A percentile compares a stretch with the other conserved stretches of the same genome.
These are phyloP conservation scores for Tipula helvola DNA, from an alignment of 2,888 invertebrate genomes.

Conservation along the genomic window DNA sequence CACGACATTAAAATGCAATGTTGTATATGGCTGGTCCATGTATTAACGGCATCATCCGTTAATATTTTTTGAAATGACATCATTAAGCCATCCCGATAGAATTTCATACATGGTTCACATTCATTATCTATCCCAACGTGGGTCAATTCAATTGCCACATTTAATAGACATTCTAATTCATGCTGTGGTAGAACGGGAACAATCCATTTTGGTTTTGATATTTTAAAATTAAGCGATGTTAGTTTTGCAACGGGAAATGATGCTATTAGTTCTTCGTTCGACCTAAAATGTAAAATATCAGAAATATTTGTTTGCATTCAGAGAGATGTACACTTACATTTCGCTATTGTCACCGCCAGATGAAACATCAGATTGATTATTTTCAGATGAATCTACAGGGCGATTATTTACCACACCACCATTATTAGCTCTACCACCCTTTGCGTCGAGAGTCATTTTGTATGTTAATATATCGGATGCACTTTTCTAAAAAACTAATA, in stretches of 20 bases:
- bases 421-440: constrained; percentile 23
- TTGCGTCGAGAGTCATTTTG: constrained; percentile 33
- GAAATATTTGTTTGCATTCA: constrained; percentile 10
- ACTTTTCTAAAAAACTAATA: not conserved
- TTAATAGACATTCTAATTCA: constrained; percentile 82
- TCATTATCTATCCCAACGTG: constrained; percentile 75
- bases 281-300: constrained; percentile 20
- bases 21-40: constrained; percentile 96
- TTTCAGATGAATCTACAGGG: constrained; percentile 19
- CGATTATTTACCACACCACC: constrained; percentile 10
- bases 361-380: constrained; percentile 20
- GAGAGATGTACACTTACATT: constrained; percentile 14
- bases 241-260: constrained; percentile 77
- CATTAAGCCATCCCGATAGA: constrained; percentile 88
- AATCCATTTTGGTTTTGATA: constrained; percentile 92
- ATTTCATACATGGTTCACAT: constrained; percentile 83
- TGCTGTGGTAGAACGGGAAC: constrained; percentile 95
- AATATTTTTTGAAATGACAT: constrained; percentile 92
- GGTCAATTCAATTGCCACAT: constrained; percentile 79
- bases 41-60: constrained; percentile 94
- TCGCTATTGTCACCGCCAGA: constrained; percentile 18
- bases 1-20: constrained; percentile 90
- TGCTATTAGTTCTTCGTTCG: constrained; percentile 32
- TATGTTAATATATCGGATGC: not conserved
- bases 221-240: constrained; percentile 86